phyloP scores from a whole-genome alignment of 2,113 vertebrate species.

The Halichoerus grypus region DNA sequence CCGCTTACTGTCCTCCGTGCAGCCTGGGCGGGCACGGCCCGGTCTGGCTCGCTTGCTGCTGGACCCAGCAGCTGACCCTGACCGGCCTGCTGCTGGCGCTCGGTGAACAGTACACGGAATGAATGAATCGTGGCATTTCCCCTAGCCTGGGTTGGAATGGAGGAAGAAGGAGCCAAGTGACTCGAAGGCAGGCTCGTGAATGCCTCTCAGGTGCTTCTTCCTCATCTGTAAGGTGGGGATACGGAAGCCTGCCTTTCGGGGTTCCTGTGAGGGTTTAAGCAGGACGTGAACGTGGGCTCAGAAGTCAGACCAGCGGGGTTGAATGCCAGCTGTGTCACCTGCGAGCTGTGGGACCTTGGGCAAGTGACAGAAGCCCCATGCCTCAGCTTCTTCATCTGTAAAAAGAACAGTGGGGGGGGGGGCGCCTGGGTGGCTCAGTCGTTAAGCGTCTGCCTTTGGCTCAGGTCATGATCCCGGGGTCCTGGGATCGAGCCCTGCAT shows the following conservation, averaged over 20 bases:
- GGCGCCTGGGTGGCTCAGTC: no score
- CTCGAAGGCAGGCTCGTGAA: background rate
- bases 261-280: background rate
- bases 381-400: background rate
- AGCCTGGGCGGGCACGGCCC: background rate
- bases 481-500: no score
- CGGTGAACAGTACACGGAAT: background rate
- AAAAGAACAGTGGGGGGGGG: background rate
- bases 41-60: rapidly evolving
- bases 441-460: no score
- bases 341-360: background rate
- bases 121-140: background rate
- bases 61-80: background rate
- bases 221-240: background rate
- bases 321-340: background rate
- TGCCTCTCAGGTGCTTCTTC: background rate
- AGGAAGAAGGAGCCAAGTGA: background rate
- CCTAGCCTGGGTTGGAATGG: background rate
- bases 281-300: rapidly evolving
- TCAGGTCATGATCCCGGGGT: no score
- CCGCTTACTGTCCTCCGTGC: background rate
- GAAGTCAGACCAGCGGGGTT: no score
- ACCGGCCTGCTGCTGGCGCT: rapidly evolving
- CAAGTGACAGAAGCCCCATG: background rate
- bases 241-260: background rate